Conservation (phyloP, 2,888 invertebrate species). For the Conistra vaccinii region DNA sequence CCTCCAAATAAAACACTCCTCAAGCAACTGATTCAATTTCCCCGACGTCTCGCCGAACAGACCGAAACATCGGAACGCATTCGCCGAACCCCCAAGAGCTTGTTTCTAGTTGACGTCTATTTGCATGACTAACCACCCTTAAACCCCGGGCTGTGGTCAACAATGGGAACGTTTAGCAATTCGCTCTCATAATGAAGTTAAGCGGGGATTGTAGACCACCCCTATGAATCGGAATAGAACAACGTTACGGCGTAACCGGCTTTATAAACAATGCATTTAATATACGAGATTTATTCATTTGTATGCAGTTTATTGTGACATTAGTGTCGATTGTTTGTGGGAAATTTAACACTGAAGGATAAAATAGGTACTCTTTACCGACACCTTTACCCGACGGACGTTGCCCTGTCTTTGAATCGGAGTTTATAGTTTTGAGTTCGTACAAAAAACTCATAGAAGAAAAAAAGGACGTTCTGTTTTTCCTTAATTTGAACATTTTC, state of each 20-base stretch:
- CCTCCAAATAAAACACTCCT: conserved; percentile 52
- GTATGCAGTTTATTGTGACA: conserved; percentile 37
- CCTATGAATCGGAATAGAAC: conserved; percentile 77
- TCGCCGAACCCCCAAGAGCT: conserved; percentile 73
- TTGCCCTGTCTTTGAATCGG: not conserved
- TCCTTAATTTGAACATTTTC: not conserved
- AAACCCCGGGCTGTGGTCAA: conserved; percentile 81
- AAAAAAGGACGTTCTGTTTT: not conserved
- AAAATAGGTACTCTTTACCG: not conserved
- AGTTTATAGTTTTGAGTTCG: not conserved
- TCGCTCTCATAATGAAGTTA: conserved; percentile 89
- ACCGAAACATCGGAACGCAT: conserved; percentile 71
- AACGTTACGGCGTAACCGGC: conserved; percentile 69
- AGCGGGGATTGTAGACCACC: conserved; percentile 84
- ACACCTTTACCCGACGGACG: not conserved
- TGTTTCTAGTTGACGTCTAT: conserved; percentile 83
- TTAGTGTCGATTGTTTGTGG: not conserved
- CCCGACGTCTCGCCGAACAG: conserved; percentile 53
- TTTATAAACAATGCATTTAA: conserved; percentile 67
- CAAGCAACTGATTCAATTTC: conserved; percentile 64
- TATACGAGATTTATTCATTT: conserved; percentile 44
- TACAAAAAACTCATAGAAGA: not conserved
- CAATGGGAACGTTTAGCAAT: conserved; percentile 88
- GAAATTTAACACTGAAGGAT: not conserved
- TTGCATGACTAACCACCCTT: conserved; percentile 86